Percentiles rank a stretch among this genome's conserved stretches.
These are phyloP conservation scores for Neoaliturus tenellus DNA, from an alignment of 2,888 invertebrate genomes.

Conservation along the genomic window DNA sequence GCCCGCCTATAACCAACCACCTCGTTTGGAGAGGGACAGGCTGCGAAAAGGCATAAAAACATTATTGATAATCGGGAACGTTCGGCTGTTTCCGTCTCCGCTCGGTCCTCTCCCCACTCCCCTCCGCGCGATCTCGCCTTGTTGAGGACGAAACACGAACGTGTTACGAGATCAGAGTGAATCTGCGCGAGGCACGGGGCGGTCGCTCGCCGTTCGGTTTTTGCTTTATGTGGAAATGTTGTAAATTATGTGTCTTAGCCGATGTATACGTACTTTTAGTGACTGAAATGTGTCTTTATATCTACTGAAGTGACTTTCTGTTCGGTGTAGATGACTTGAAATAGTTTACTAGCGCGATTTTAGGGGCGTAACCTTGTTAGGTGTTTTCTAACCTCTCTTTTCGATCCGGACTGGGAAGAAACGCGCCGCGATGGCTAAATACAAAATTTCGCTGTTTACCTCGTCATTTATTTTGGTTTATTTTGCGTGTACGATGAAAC, in stretches of 20 bases:
- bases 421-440: slow-evolving; percentile 40
- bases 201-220: slow-evolving; percentile 17
- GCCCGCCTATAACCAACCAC: slow-evolving; percentile 42
- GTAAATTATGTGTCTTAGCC: slow-evolving; percentile 49
- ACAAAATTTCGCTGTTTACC: slow-evolving; percentile 12
- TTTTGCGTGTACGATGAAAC: slow-evolving; percentile 32
- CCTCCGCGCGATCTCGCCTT: slow-evolving; percentile 29
- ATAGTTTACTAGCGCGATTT: neutral
- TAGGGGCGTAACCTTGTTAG: slow-evolving; percentile 46
- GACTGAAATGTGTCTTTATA: slow-evolving; percentile 33
- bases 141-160: slow-evolving; percentile 23
- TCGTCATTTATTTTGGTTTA: slow-evolving; percentile 21
- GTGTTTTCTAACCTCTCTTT: slow-evolving; percentile 50
- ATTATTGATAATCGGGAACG: slow-evolving; percentile 24
- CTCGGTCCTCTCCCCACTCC: slow-evolving; percentile 5
- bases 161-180: slow-evolving; percentile 26
- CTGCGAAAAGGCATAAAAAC: slow-evolving; percentile 52
- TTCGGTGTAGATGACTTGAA: neutral
- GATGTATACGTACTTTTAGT: slow-evolving; percentile 50
- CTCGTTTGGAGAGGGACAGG: slow-evolving; percentile 38
- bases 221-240: neutral
- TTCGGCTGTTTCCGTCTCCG: slow-evolving; percentile 10
- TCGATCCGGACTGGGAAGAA: neutral
- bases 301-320: slow-evolving; percentile 3
- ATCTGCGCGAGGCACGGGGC: neutral